Evolutionary conservation across 2,797 vertebrate species (phyloP).

Genomic region (Muscicapa striata): DNA sequence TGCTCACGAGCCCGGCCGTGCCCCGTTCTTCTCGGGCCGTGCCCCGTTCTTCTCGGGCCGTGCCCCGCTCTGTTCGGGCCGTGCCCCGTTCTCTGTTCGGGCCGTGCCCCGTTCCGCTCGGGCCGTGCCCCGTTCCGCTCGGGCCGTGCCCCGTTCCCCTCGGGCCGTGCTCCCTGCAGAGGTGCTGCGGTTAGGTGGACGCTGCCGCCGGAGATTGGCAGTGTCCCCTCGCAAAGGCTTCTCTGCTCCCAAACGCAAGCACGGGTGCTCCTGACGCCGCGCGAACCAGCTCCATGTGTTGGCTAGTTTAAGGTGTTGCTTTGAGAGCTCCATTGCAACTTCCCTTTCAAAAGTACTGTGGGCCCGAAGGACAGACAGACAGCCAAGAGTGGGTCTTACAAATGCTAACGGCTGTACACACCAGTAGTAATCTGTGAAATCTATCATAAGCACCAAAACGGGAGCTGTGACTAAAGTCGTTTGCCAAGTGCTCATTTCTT

Average conservation of each 20-base stretch:
- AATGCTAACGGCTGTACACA: fast-evolving
- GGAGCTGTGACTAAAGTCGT: neutral
- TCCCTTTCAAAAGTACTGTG: neutral
- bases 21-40: too few species aligned
- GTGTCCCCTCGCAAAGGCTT: neutral
- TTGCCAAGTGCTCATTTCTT: neutral
- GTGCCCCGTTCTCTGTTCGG: too few species aligned
- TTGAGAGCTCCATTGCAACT: neutral
- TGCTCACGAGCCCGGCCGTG: neutral
- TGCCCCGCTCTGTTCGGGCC: neutral
- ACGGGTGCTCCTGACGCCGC: fast-evolving
- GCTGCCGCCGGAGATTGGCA: fast-evolving
- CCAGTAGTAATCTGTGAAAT: neutral
- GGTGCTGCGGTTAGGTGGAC: fast-evolving
- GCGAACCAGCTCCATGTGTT: fast-evolving
- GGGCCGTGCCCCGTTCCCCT: too few species aligned
- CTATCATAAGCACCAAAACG: neutral
- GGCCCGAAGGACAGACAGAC: neutral
- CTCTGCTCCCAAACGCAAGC: neutral
- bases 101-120: too few species aligned
- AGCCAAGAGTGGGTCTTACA: neutral
- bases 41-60: neutral
- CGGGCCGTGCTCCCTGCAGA: neutral
- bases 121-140: too few species aligned
- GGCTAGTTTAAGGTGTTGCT: neutral